Percentiles rank a stretch among this genome's conserved stretches.
phyloP scores from a whole-genome alignment of 1,140 invertebrate genomes.

The Cotesia vestalis region DNA sequence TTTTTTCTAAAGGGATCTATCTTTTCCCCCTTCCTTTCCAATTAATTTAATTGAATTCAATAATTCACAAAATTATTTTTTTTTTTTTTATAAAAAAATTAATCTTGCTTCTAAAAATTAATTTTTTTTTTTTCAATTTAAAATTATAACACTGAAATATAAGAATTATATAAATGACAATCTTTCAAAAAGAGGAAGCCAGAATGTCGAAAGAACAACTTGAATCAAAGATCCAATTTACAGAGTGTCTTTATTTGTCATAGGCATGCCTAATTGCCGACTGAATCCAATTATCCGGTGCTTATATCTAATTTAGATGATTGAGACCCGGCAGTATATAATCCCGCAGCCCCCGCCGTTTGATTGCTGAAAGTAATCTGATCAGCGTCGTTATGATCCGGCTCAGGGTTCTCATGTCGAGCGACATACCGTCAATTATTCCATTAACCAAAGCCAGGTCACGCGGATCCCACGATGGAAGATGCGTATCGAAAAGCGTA shows the following conservation, averaged over 20 bases:
- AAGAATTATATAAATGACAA: too few relatives aligned
- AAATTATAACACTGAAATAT: too few relatives aligned
- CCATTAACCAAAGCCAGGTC: slow-evolving; percentile 46
- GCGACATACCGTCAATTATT: slow-evolving; percentile 49
- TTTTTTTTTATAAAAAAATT: too few relatives aligned
- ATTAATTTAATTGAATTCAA: too few relatives aligned
- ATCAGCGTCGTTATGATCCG: slow-evolving; percentile 30
- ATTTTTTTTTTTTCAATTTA: too few relatives aligned
- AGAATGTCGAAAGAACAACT: too few relatives aligned
- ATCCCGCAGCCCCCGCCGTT: neutral
- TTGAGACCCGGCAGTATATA: slow-evolving; percentile 42
- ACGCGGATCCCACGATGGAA: slow-evolving; percentile 4
- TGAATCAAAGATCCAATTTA: too few relatives aligned
- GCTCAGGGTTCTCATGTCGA: neutral
- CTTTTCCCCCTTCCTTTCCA: too few relatives aligned
- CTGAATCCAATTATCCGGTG: slow-evolving; percentile 51
- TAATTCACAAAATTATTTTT: too few relatives aligned
- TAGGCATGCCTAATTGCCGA: slow-evolving; percentile 52
- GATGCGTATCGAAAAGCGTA: neutral
- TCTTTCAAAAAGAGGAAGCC: too few relatives aligned
- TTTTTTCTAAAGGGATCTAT: too few relatives aligned
- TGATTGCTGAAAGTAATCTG: slow-evolving; percentile 4
- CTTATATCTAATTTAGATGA: slow-evolving; percentile 54
- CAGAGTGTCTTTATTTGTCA: slow-evolving; percentile 52
- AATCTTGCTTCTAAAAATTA: too few relatives aligned